Percentiles rank a stretch among this genome's conserved stretches.
Conservation (phyloP, 2,113 vertebrate species). For the Sturnira hondurensis region DNA sequence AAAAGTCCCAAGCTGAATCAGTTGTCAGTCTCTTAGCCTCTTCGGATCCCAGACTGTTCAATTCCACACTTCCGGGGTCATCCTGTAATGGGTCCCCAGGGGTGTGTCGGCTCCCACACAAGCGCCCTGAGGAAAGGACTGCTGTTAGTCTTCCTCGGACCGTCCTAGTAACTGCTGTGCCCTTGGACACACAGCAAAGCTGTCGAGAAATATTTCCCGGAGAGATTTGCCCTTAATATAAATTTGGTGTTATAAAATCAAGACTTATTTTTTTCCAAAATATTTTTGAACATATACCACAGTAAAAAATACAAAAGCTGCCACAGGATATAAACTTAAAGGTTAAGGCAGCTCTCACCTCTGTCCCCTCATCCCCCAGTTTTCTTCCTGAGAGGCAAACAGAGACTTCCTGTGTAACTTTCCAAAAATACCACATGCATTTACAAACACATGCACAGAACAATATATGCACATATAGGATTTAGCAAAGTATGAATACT, state of each 20-base stretch:
- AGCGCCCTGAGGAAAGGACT: neutral
- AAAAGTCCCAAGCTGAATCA: neutral
- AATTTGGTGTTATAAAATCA: neutral
- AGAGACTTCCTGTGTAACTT: neutral
- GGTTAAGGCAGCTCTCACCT: neutral
- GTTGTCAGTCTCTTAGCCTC: neutral
- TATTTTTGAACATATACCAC: neutral
- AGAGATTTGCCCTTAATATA: neutral
- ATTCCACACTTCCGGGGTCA: neutral
- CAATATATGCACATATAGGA: neutral
- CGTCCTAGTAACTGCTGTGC: accelerated
- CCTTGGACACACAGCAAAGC: neutral
- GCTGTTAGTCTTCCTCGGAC: neutral
- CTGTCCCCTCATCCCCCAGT: neutral
- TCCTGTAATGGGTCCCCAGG: neutral
- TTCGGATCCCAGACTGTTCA: neutral
- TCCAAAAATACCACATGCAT: neutral
- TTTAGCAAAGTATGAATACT: neutral
- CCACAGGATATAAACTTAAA: neutral
- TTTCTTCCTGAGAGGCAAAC: neutral
- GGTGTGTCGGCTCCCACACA: neutral
- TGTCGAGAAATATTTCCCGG: neutral
- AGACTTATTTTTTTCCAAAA: neutral
- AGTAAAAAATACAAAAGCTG: neutral
- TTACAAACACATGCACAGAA: neutral